These are phyloP conservation scores for Oenanthe oenanthe DNA, from an alignment of 2,113 vertebrate genomes.

Conservation along the genomic window DNA sequence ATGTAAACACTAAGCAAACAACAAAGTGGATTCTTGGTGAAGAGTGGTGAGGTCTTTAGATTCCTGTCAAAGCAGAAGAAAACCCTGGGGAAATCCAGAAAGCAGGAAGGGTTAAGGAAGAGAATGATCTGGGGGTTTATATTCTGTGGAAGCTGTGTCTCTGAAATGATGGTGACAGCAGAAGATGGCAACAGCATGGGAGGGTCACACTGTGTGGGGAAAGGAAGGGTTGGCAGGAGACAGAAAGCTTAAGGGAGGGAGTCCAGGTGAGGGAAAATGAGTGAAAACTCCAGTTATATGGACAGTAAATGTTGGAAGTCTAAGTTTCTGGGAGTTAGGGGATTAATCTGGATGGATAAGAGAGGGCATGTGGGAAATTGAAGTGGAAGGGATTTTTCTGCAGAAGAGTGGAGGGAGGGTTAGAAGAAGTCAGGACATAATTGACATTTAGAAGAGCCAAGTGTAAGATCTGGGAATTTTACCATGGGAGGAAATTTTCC, in stretches of 20 bases:
- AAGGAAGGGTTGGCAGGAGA: not conserved
- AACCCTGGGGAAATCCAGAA: not conserved
- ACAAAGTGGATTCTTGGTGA: not conserved
- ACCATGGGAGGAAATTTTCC: not conserved
- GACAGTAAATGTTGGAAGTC: not conserved
- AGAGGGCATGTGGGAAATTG: not conserved
- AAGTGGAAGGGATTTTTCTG: not conserved
- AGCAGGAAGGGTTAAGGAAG: not conserved
- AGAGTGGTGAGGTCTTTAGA: not conserved
- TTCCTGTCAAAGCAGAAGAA: not conserved
- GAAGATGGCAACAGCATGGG: not conserved
- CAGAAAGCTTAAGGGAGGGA: not conserved
- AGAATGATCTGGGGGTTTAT: not conserved
- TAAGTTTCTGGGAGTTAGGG: not conserved
- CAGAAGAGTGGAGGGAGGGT: not conserved
- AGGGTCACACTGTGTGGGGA: not conserved
- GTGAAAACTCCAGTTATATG: not conserved
- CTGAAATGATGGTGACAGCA: not conserved
- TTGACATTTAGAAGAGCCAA: rapidly evolving
- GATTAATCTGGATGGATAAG: not conserved
- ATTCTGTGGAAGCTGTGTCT: not conserved
- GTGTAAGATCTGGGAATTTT: not conserved
- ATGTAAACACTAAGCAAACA: not conserved
- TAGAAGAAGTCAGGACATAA: not conserved
- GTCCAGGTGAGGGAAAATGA: not conserved